Evolutionary conservation across 2,888 invertebrate genomes (phyloP), one percentile per base, ranked within the genome.

Genomic region (Epistrophe eligans): DNA sequence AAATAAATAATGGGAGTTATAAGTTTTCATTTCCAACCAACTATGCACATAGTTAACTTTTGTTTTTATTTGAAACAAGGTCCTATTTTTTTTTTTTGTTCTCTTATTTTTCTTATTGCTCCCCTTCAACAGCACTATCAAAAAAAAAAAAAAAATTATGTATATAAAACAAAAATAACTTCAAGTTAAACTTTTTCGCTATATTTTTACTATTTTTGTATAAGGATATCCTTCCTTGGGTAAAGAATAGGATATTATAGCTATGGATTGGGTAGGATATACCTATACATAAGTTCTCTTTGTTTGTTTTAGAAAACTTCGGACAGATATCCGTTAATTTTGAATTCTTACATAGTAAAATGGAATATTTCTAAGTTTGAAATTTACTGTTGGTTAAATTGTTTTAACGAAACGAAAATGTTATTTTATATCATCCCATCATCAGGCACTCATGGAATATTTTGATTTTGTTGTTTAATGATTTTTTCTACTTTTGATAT

Each of bases 1-100:
- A 79, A 76, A 87, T 87, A 87, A 82, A 82, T 82, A 87, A 87
- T 83, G 82, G 76, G 79, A 87, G 87, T 87, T 87, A 83, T 87
- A 87, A 82, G 87, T 87, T 87, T 83, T 82, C 87, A 83, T 87
- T 87, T 83, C 87, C 82, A 79, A 57, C 76, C 87, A 79, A 79
- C 87, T 76, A 76, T 72, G 76, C 62, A 82, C 57, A 82, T 82
- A 87, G 82, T 82, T 76, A 82, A 82, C 82, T 87, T 82, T 87
- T 87, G 77, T 85, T 77, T 81, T 81, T 85, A 81, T 82, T 76
- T 76, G 40, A 40, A 79, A 82, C 77, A 70, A 77, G 71, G 66
- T 72, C 19, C n/a, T 6, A 0, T 38, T 48, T 11, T 64, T 62
- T 35, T 50, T 38, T 8, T 45, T 52, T n/a, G 43, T 13, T 10